Evolutionary conservation across 92 coral and sea anemone species (phyloP), one percentile per base, ranked within the genome.

Genomic region (Zoanthus gigantus): DNA sequence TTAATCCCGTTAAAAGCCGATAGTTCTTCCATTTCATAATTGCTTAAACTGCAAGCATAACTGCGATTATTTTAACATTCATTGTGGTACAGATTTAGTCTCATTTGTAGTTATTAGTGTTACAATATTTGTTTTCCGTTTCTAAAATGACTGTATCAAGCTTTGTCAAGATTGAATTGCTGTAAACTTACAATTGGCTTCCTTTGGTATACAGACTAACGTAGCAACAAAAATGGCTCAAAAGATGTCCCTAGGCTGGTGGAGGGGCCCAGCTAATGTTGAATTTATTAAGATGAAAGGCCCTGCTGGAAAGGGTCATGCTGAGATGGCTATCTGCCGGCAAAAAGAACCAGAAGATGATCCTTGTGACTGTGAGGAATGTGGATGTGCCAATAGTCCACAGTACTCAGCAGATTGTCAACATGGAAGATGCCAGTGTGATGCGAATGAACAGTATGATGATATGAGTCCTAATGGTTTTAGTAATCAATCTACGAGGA

Each of bases 221-320:
- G 96, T 95, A 16, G 98, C 98, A 31, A 93, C 94, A 71, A 95
- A 95, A 73, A 93, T 95, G 80, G 98, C 94, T 16, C 98, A 94
- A 65, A 94, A 93, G 78, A 87, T 95, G 84, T 95, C 98, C 17
- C 90, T 95, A 90, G 98, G 98, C 32, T 95, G 96, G 96, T 95
- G 96, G 96, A 87, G 88, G 48, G 98, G 98, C 0, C 98, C 96
- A 58, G 94, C 96, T 30, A 87, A 88, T 56, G 92, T 92, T 34
- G 98, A 95, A 77, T 95, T 95, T 29, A 95, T 95, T 65, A 95
- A 95, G 79, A 95, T 95, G 98, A 95, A 93, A 56, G 98, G 98
- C 32, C 98, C 98, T 31, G 92, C 91, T 12, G 96, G 98, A 1
- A 95, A 95, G 82, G 98, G 98, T 0, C 98, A 95, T 85, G 98